Conservation (phyloP, 2,113 vertebrate species). For the Gadus chalcogrammus region DNA sequence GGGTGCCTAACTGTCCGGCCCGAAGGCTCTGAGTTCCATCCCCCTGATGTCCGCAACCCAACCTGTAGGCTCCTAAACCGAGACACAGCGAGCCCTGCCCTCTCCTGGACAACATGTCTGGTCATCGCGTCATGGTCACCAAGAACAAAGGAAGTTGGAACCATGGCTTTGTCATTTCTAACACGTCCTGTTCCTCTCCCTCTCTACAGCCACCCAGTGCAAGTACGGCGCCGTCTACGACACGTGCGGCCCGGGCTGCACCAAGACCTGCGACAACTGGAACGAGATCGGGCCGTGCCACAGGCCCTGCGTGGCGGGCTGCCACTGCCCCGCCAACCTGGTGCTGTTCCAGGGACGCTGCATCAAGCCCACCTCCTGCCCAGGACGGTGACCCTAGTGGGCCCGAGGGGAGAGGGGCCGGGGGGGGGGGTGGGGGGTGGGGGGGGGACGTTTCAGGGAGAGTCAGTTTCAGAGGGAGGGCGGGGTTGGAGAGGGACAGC, state of each 20-base stretch:
- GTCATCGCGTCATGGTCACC: no score
- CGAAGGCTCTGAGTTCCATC: no score
- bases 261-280: conserved; percentile 97
- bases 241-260: conserved; percentile 93
- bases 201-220: conserved; percentile 82
- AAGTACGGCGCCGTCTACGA: conserved; percentile 92
- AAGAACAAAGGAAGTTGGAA: no score
- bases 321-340: conserved; percentile 92
- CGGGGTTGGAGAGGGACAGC: background rate
- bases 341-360: conserved; percentile 90
- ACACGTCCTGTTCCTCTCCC: no score
- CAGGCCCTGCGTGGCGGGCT: conserved; percentile 90
- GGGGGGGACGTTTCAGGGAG: conserved; percentile 9
- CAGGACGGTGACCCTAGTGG: conserved; percentile 85
- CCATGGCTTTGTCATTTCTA: no score
- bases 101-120: no score
- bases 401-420: conserved; percentile 36
- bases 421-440: conserved; percentile 37
- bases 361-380: conserved; percentile 91
- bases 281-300: conserved; percentile 92
- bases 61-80: no score
- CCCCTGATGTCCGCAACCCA: no score
- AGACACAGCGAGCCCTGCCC: no score
- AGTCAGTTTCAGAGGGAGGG: background rate
- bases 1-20: no score